Evolutionary conservation across 1,140 invertebrate genomes (phyloP).

Genomic region (Mamestra configurata): DNA sequence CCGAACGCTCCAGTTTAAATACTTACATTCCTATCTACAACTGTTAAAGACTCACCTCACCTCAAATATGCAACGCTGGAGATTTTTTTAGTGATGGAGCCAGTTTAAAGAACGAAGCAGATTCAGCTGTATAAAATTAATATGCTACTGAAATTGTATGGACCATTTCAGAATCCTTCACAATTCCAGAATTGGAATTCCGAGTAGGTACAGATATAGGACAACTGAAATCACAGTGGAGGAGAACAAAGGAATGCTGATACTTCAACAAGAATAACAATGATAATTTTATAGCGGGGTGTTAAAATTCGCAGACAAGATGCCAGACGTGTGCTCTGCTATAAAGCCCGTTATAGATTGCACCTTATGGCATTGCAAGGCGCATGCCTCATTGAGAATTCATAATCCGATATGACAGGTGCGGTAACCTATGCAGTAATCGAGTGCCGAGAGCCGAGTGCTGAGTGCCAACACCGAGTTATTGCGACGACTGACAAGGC

Average conservation of each 20-base stretch:
- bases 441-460: not conserved
- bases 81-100: no score
- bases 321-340: not conserved
- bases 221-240: not conserved
- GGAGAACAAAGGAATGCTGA: not conserved
- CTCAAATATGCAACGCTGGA: no score
- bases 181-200: no score
- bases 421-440: conserved; percentile 19
- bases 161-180: no score
- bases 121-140: no score
- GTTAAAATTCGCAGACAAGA: conserved; percentile 22
- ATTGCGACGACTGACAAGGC: not conserved
- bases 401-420: conserved; percentile 10
- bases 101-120: no score
- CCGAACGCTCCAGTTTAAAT: conserved; percentile 3
- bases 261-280: conserved; percentile 3
- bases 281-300: conserved; percentile 3
- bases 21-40: not conserved
- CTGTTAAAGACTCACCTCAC: no score
- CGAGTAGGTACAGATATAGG: not conserved
- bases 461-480: not conserved
- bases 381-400: not conserved
- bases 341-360: conserved; percentile 12
- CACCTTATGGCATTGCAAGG: not conserved
- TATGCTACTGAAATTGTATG: not conserved